These are phyloP conservation scores for Otocyon megalotis DNA, from an alignment of 2,113 vertebrate genomes.

Conservation along the genomic window DNA sequence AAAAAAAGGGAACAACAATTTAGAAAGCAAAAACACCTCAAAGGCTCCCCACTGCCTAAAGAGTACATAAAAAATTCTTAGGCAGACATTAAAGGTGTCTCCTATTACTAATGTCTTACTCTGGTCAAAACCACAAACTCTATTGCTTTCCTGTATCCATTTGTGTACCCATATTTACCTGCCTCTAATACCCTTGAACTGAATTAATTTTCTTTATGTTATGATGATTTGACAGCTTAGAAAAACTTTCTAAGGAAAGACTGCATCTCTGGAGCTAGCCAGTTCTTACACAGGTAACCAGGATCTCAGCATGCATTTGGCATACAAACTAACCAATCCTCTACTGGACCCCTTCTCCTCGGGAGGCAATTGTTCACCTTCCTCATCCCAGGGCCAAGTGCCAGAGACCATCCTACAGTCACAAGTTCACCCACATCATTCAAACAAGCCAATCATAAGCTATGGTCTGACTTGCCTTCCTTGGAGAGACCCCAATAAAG, in stretches of 20 bases:
- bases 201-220: neutral
- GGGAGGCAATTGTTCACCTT: neutral
- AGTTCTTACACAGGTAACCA: neutral
- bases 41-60: neutral
- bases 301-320: neutral
- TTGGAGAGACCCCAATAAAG: neutral
- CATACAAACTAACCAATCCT: neutral
- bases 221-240: neutral
- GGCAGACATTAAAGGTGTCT: neutral
- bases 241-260: neutral
- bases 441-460: neutral
- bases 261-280: neutral
- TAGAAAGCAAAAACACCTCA: neutral
- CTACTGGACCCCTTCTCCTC: neutral
- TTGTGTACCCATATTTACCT: neutral
- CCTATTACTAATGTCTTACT: neutral
- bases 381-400: neutral
- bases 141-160: neutral
- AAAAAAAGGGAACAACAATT: neutral
- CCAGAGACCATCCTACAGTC: neutral
- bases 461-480: neutral
- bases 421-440: neutral
- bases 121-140: neutral
- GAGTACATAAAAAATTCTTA: neutral
- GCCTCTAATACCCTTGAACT: neutral